Conservation (phyloP, 2,888 invertebrate genomes). For the Hydraecia micacea region DNA sequence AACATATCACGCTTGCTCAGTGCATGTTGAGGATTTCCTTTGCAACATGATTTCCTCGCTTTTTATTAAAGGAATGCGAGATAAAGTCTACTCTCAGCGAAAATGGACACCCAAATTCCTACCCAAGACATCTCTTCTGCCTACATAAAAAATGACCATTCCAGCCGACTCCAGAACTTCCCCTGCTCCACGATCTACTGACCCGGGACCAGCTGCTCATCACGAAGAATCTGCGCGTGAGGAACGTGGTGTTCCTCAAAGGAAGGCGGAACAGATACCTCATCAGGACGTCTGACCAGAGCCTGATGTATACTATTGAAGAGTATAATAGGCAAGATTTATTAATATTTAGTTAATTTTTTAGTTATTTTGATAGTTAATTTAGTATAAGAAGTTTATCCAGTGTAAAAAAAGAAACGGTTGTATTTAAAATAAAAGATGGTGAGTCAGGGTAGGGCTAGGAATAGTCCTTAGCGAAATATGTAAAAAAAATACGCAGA, state of each 20-base stretch:
- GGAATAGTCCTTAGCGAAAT: no score
- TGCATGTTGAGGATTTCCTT: background rate
- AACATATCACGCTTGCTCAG: background rate
- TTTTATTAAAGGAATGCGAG: background rate
- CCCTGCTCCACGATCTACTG: constrained; percentile 72
- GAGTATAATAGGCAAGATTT: constrained; percentile 79
- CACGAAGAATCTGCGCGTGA: constrained; percentile 80
- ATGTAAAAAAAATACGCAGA: no score
- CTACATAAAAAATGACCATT: background rate
- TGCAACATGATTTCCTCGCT: background rate
- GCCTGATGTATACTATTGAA: constrained; percentile 79
- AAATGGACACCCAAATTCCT: background rate
- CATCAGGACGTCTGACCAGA: constrained; percentile 77
- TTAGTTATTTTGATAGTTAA: no score
- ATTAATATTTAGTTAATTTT: background rate
- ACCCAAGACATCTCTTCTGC: background rate
- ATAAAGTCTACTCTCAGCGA: background rate
- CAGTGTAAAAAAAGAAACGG: no score
- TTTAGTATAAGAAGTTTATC: background rate
- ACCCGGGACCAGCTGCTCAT: constrained; percentile 78
- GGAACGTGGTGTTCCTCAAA: constrained; percentile 76
- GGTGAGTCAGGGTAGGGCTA: no score
- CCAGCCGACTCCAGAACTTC: constrained; percentile 39
- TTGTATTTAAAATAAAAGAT: no score
- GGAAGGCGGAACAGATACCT: constrained; percentile 83